Base-by-base conservation (phyloP, 53 echinoderm and acorn worm genomes). In the Hippasteria phrygiana region DNA sequence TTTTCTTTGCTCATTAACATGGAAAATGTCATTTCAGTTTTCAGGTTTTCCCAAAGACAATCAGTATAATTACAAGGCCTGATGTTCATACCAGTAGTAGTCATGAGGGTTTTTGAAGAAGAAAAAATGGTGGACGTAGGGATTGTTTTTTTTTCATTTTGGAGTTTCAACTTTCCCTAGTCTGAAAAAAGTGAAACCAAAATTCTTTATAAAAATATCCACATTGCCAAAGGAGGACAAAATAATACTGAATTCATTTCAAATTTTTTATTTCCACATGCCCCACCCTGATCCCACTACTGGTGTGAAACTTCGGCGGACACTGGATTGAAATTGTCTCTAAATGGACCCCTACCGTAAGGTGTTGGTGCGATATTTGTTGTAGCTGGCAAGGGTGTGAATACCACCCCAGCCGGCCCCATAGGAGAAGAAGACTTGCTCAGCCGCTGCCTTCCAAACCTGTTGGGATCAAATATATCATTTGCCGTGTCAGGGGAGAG, bases 401-500 rank as follows among this genome's bases (percentile, higher is more conserved):
- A 91, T 87, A 16, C 87, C 91, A 39, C 91, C 91, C 91, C 91
- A 91, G n/a, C 76, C 91, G 1, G 91, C 91, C 14, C 87, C 91
- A 55, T 87, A 96, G 5, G 96, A 96, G 62, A 94, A 84, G 54
- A 96, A 96, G 5, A 96, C 96, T 62, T 96, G 96, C 47, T 93
- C 94, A 18, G 96, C 96, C 37, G 96, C 96, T 16, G 94, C 91
- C 18, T 88, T 89, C 96, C 96, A 96, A 42, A 96, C 96, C 96
- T 96, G 45, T 18, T 42, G 13, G 4, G 20, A 59, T 22, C n/a
- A 59, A 59, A 59, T n/a, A n/a, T n/a, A n/a, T n/a, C n/a, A n/a
- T n/a, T n/a, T n/a, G n/a, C n/a, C n/a, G n/a, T n/a, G n/a, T n/a
- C n/a, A n/a, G n/a, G 26, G 20, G 7, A 45, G 26, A 0, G 26